Evolutionary conservation across 1,140 invertebrate species (phyloP), one percentile per base, ranked within the genome.

Genomic region (Arion vulgaris): DNA sequence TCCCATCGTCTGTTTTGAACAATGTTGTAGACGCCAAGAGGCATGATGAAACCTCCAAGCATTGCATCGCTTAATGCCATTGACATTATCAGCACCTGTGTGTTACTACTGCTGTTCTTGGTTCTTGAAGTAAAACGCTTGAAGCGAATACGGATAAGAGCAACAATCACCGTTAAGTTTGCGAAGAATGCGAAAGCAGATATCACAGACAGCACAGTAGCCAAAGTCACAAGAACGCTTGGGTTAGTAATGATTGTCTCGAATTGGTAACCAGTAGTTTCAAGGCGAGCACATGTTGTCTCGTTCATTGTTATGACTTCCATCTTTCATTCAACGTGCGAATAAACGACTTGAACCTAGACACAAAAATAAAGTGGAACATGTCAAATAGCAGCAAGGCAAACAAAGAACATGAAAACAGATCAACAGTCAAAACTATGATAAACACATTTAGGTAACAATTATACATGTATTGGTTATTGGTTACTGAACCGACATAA

Each of bases 51-150:
- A 15, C 11, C 9, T 1, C 38, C 51, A 15, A 78, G 15, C 13
- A 66, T 4, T 23, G 76, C 76, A n/a, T 78, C 76, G n/a, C 49
- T 32, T 34, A 66, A 53, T 9, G 53, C 51, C 76, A 78, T 78
- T 41, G 76, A 76, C 13, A 53, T 34, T 5, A 76, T 76, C 17
- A 76, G 45, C 4, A 76, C 34, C n/a, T 53, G 41, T 34, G 74
- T 49, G 17, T 32, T 76, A 28, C n/a, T 53, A 36, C 51, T 53
- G 45, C 32, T 76, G 39, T 53, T 7, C 2, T n/a, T n/a, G 74
- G 7, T 11, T 1, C 74, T 19, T 53, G 26, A 2, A 7, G 2
- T 28, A 1, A n/a, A 45, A 57, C 51, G n/a, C 28, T n/a, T 57
- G 15, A 34, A 53, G 23, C 19, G 41, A n/a, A 53, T 11, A n/a